Evolutionary conservation across 2,797 vertebrate genomes (phyloP), one percentile per base, ranked within the genome.

Genomic region (Monodelphis domestica): DNA sequence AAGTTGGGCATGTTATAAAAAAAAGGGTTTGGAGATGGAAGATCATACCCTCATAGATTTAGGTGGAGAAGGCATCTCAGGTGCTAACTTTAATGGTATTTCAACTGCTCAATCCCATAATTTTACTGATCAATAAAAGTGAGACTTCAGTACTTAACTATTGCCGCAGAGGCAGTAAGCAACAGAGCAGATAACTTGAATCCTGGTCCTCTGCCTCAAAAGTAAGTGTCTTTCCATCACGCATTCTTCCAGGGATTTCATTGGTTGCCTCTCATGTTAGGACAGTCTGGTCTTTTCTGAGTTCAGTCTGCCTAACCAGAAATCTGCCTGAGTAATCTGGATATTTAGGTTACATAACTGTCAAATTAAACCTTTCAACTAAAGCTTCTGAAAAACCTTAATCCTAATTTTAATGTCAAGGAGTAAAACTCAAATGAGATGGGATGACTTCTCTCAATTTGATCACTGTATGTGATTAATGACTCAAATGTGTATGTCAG

Each of bases 381-480:
- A 55, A 91, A 78, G 53, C 93, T 91, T 91, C 89, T 55, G 33
- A 91, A 53, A 94, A 97, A 93, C 78, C 55, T 30, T 94, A 96
- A 94, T 93, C 11, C 92, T 91, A 88, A 53, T 45, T 45, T 91
- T 91, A 91, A 78, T 78, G 54, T 56, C 52, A 94, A 95, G 95
- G 87, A 63, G n/a, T 90, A 90, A 87, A 94, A 45, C 45, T 56
- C 21, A 24, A 15, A 26, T 29, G 89, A 89, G 57, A 93, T 94
- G 21, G 30, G 78, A 94, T 95, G 38, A 55, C 95, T 91, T 95
- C 87, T 95, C 88, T 63, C 92, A 63, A 96, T 90, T 57, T 94
- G 78, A 70, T 94, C 91, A 95, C 91, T 94, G 93, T 87, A 95
- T 93, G 1, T 91, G 95, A 96, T 94, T 91, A 91, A 95, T 89